These are phyloP conservation scores for Machimus atricapillus DNA, from an alignment of 2,888 invertebrate genomes.

Conservation along the genomic window DNA sequence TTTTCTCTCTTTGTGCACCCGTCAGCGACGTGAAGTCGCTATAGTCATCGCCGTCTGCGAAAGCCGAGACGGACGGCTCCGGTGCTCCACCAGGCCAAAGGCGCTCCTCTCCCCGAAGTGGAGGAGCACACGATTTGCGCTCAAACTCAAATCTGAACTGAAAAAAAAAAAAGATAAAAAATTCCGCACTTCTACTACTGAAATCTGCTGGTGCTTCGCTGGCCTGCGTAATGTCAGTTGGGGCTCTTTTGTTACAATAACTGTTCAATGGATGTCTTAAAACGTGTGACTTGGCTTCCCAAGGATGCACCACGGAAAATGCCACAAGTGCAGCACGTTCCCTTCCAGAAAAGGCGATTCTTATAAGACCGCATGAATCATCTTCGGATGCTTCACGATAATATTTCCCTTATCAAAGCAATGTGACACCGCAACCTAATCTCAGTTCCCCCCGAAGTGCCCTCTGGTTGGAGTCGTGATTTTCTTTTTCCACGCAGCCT, in stretches of 20 bases:
- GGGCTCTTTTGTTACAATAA: neutral
- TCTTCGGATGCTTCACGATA: neutral
- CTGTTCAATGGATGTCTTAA: neutral
- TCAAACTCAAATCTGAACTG: neutral
- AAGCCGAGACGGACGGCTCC: constrained; percentile 4
- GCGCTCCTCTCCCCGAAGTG: neutral
- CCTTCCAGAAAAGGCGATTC: neutral
- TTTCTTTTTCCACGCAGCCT: neutral
- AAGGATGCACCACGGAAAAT: neutral
- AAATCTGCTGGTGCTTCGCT: constrained; percentile 2
- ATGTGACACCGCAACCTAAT: neutral
- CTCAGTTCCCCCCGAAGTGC: neutral
- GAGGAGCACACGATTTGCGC: neutral
- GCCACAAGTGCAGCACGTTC: neutral
- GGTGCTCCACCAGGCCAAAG: neutral
- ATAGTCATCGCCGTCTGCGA: neutral
- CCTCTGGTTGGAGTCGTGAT: neutral
- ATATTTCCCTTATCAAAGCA: neutral
- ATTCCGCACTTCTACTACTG: neutral
- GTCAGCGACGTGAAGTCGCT: neutral
- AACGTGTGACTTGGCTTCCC: constrained; percentile 7
- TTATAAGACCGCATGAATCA: neutral
- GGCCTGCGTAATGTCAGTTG: constrained; percentile 30
- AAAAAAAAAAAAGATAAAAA: too few relatives aligned
- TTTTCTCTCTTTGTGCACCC: neutral